These are phyloP conservation scores for Cisticola juncidis DNA, from an alignment of 2,113 vertebrate genomes.

Conservation along the genomic window DNA sequence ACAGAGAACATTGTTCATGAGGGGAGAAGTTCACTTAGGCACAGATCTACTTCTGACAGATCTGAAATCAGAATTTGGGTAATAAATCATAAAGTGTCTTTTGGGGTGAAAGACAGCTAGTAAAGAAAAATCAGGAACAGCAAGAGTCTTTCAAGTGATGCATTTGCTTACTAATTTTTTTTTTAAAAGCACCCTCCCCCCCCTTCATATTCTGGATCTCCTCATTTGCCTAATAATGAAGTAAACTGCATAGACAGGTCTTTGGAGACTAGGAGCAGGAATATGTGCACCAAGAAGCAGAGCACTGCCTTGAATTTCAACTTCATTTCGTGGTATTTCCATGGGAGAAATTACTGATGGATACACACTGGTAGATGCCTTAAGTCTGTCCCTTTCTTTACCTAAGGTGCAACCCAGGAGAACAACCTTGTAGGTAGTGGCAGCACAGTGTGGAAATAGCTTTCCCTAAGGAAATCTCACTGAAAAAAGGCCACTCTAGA, in stretches of 20 bases:
- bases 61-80: neutral
- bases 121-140: neutral
- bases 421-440: neutral
- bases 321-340: neutral
- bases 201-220: neutral
- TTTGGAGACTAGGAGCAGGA: neutral
- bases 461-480: neutral
- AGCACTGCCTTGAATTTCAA: neutral
- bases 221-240: neutral
- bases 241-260: neutral
- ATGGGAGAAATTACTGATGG: neutral
- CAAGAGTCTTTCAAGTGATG: neutral
- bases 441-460: neutral
- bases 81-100: neutral
- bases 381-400: neutral
- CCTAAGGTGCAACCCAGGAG: neutral
- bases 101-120: neutral
- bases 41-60: neutral
- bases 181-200: fast-evolving
- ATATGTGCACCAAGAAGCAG: neutral
- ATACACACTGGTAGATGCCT: neutral
- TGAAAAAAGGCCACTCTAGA: neutral
- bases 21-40: neutral
- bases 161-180: neutral
- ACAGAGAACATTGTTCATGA: neutral